Evolutionary conservation across 2,888 invertebrate genomes (phyloP), one percentile per base, ranked within the genome.

Genomic region (Tinea trinotella): DNA sequence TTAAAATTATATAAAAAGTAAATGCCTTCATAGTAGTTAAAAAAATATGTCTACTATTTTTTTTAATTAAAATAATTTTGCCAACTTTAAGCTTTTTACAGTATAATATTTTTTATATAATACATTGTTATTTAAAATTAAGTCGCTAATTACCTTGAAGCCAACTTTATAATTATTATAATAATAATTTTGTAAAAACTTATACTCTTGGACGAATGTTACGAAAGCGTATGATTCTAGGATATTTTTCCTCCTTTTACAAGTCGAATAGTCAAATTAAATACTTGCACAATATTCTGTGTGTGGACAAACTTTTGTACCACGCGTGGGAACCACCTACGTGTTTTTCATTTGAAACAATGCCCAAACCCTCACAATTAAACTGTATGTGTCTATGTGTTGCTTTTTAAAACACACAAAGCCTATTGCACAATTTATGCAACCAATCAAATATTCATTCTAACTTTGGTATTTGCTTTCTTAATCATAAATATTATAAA

Each of bases 331-430:
- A 84, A 83, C 70, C 63, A 59, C 61, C 70, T 74, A 83, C 84
- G 83, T 83, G 83, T 66, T 67, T 67, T 66, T 73, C 78, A 76
- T 82, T 65, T 64, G n/a, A 71, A 76, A 72, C 71, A 75, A 75
- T 75, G 55, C 65, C 59, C 60, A 64, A 59, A 58, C 58, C 54
- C 57, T 62, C 57, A 65, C 65, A 67, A 63, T 60, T 64, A 65
- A 62, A 56, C 48, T 58, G 36, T 20, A 17, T 40, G 13, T 7
- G 22, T 7, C 22, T 7, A 22, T 22, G 22, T 22, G 30, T 40
- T 40, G 40, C 40, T 13, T 40, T 40, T 40, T 40, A 13, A 40
- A 40, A 40, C 40, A 13, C 13, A 40, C 40, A 40, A 30, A 12
- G 40, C 12, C 40, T 12, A 2, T 40, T 40, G 40, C 40, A 40